Conservation (phyloP, 1,140 invertebrate species). For the Bicyclus anynana region DNA sequence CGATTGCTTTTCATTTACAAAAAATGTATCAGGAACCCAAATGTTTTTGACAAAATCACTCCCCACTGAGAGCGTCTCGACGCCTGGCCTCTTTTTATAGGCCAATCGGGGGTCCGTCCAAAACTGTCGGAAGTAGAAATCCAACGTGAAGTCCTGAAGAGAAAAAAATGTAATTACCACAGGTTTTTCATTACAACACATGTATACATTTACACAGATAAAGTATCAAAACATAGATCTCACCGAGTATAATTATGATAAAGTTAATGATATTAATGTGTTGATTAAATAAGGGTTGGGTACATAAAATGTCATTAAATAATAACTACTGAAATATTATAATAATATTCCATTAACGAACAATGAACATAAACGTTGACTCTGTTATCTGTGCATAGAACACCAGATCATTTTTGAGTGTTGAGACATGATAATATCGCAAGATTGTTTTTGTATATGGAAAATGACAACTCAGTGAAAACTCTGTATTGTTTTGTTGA, state of each 20-base stretch:
- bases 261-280: no score
- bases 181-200: conserved; percentile 18
- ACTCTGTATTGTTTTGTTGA: neutral
- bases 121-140: conserved; percentile 99
- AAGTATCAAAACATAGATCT: conserved; percentile 18
- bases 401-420: no score
- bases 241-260: no score
- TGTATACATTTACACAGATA: conserved; percentile 2
- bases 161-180: conserved; percentile 9
- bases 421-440: neutral
- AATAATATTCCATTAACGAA: no score
- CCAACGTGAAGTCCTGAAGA: conserved; percentile 96
- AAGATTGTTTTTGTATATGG: no score
- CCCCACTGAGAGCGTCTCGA: conserved; percentile 93
- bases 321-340: no score
- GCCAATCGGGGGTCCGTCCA: conserved; percentile 97
- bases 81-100: conserved; percentile 90
- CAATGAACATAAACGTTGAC: no score
- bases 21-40: conserved; percentile 99
- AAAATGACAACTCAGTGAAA: neutral
- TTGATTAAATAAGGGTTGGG: no score
- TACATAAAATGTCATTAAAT: no score
- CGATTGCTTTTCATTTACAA: conserved; percentile 98
- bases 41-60: conserved; percentile 98
- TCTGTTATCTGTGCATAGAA: conserved; percentile 3